A percentile compares a stretch with the other conserved stretches of the same genome.
Evolutionary conservation across 1,140 invertebrate genomes (phyloP).

Genomic region (Apis dorsata): DNA sequence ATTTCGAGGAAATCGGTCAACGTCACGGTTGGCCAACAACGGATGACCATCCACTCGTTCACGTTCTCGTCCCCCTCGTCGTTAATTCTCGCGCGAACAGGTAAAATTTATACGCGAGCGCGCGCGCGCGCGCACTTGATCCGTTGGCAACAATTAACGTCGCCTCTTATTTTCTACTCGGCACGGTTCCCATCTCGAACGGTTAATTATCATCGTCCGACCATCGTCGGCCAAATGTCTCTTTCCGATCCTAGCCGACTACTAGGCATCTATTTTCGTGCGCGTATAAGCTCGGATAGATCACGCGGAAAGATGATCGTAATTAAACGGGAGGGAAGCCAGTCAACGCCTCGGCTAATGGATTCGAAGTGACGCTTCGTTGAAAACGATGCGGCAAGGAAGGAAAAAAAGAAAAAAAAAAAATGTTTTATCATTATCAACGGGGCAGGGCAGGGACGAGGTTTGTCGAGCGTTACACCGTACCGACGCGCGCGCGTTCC

Average conservation of each 20-base stretch:
- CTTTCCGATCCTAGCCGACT: slow-evolving; percentile 1
- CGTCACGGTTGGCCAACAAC: too few species aligned
- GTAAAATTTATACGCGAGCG: slow-evolving; percentile 62
- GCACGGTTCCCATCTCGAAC: slow-evolving; percentile 43
- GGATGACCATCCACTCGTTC: too few species aligned
- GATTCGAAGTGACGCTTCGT: neutral
- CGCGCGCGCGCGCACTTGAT: neutral
- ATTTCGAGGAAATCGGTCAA: too few species aligned
- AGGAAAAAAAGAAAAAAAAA: neutral
- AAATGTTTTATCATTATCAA: neutral
- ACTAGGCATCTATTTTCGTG: slow-evolving; percentile 30
- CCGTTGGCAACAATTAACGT: slow-evolving; percentile 62
- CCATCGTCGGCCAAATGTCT: slow-evolving; percentile 17
- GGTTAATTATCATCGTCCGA: slow-evolving; percentile 50
- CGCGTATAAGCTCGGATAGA: slow-evolving; percentile 15
- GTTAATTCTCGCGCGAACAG: slow-evolving; percentile 64
- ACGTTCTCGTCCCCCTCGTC: neutral
- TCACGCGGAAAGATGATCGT: slow-evolving; percentile 30
- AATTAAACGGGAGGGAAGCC: slow-evolving; percentile 38
- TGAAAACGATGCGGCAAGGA: neutral
- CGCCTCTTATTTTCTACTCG: slow-evolving; percentile 50
- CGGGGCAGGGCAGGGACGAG: too few species aligned
- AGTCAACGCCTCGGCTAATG: slow-evolving; percentile 41
- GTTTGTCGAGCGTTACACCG: too few species aligned
- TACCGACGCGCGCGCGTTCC: too few species aligned